A percentile compares a stretch with the other conserved stretches of the same genome.
Evolutionary conservation across 35 echinoderm and acorn worm species (phyloP).

Genomic region (Apostichopus japonicus): DNA sequence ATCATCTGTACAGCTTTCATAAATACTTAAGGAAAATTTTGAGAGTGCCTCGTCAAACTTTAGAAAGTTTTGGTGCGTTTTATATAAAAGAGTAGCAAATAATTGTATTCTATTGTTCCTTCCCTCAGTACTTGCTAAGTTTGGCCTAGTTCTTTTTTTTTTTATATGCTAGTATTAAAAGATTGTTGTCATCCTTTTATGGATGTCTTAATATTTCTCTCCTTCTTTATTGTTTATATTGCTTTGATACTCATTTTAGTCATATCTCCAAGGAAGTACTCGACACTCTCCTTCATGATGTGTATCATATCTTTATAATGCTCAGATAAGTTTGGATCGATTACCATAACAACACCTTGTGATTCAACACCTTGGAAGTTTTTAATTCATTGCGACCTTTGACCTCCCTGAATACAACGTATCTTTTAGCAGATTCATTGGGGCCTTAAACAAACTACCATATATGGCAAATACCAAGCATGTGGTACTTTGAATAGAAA

Average conservation of each 20-base stretch:
- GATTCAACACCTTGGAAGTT: slow-evolving; percentile 9
- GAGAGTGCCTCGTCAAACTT: no score
- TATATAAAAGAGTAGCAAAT: no score
- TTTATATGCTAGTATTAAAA: no score
- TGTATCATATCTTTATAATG: neutral
- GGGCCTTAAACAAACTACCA: neutral
- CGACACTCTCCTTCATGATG: neutral
- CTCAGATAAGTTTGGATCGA: neutral
- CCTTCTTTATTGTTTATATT: no score
- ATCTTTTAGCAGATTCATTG: neutral
- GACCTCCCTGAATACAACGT: neutral
- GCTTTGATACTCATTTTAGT: neutral
- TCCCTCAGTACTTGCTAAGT: no score
- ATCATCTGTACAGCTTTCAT: no score
- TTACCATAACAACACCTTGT: neutral
- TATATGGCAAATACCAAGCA: neutral
- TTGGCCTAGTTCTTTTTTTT: no score
- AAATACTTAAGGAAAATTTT: no score
- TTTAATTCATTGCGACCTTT: neutral
- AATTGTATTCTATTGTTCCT: no score
- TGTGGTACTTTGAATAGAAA: neutral
- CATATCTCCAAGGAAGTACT: neutral
- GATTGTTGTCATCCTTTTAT: no score
- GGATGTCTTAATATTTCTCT: no score
- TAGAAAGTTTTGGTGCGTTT: no score